phyloP scores from a whole-genome alignment of 2,113 vertebrate genomes.

The Podarcis cretensis region DNA sequence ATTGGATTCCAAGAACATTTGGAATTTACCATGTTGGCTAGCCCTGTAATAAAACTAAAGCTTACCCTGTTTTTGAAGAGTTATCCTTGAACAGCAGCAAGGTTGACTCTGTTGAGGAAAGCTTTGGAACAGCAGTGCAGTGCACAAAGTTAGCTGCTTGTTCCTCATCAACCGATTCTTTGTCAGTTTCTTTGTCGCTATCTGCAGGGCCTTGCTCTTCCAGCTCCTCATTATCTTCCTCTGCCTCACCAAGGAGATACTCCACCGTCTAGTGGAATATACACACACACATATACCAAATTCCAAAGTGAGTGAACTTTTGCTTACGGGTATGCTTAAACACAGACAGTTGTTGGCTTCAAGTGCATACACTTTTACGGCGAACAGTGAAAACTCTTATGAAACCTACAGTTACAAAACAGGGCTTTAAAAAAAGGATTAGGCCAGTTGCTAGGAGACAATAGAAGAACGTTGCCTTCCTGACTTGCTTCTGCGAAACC shows the following conservation, averaged over 20 bases:
- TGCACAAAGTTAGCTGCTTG: slow-evolving; percentile 62
- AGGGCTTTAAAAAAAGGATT: background rate
- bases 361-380: background rate
- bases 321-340: background rate
- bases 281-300: slow-evolving; percentile 15
- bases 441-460: background rate
- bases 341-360: background rate
- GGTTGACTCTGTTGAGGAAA: slow-evolving; percentile 83
- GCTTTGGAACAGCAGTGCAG: slow-evolving; percentile 69
- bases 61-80: slow-evolving; percentile 88
- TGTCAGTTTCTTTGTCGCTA: slow-evolving; percentile 66
- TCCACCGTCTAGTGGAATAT: slow-evolving; percentile 77
- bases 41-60: background rate
- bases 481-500: background rate
- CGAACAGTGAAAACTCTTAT: background rate
- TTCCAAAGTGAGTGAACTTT: background rate
- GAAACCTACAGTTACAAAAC: background rate
- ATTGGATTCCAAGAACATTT: too few relatives aligned
- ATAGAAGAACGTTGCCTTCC: background rate
- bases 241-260: slow-evolving; percentile 79
- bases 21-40: too few relatives aligned
- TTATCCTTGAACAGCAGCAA: slow-evolving; percentile 92
- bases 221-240: slow-evolving; percentile 72
- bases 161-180: slow-evolving; percentile 73
- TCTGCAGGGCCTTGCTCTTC: slow-evolving; percentile 73